Percentiles rank a stretch among this genome's conserved stretches.
Conservation (phyloP, 2,797 vertebrate genomes). For the Serranus cabrilla region DNA sequence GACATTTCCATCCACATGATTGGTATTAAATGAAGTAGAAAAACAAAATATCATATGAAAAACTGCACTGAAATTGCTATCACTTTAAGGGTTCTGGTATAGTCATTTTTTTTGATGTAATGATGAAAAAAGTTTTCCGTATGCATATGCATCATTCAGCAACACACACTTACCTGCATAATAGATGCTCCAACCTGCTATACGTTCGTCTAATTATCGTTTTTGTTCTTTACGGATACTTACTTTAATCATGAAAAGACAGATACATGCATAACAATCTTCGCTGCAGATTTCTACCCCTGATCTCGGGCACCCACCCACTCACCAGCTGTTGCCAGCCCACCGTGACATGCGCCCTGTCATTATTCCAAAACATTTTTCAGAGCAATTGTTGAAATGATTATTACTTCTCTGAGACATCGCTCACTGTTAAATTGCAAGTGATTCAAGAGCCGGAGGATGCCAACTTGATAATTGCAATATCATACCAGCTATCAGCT, state of each 20-base stretch:
- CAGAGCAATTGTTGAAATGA: slow-evolving; percentile 43
- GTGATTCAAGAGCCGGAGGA: slow-evolving; percentile 31
- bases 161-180: background rate
- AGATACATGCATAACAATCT: background rate
- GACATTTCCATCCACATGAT: too few relatives aligned
- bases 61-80: too few relatives aligned
- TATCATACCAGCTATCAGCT: slow-evolving; percentile 45
- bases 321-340: slow-evolving; percentile 58
- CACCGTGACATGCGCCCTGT: slow-evolving; percentile 35
- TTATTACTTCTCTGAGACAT: slow-evolving; percentile 42
- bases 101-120: too few relatives aligned
- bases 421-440: slow-evolving; percentile 31
- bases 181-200: background rate
- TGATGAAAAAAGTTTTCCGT: background rate
- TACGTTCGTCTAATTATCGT: background rate
- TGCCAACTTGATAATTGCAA: slow-evolving; percentile 49
- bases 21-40: too few relatives aligned
- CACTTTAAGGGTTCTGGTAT: too few relatives aligned
- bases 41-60: too few relatives aligned
- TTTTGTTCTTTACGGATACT: background rate
- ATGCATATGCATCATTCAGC: background rate
- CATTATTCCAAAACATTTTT: slow-evolving; percentile 47
- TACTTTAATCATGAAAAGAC: slow-evolving; percentile 9
- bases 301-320: slow-evolving; percentile 45
- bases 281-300: background rate